phyloP scores from a whole-genome alignment of 2,888 invertebrate genomes.

The Diogma glabrata region DNA sequence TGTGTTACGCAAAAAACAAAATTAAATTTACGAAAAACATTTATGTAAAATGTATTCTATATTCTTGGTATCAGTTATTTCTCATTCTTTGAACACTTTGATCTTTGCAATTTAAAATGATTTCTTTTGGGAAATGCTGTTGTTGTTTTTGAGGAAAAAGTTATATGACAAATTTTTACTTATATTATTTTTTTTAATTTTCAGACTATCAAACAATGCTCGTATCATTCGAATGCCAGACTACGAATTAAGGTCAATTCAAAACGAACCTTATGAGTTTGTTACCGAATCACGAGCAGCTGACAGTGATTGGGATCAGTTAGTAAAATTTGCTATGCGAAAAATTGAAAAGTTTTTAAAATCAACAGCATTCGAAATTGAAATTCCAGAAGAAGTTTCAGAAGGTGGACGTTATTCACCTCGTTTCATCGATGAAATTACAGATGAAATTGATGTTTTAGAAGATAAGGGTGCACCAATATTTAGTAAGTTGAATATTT shows the following conservation, averaged over 20 bases:
- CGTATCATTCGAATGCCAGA: slow-evolving; percentile 56
- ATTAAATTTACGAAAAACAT: no score
- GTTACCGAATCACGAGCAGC: slow-evolving; percentile 56
- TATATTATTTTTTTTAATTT: neutral
- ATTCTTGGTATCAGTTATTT: no score
- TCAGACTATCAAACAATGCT: slow-evolving; percentile 56
- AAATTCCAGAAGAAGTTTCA: slow-evolving; percentile 63
- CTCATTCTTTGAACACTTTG: no score
- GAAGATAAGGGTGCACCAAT: slow-evolving; percentile 71
- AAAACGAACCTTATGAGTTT: slow-evolving; percentile 61
- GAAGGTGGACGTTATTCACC: slow-evolving; percentile 64
- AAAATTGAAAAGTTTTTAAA: slow-evolving; percentile 66
- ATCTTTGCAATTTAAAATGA: no score
- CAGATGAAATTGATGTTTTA: slow-evolving; percentile 68
- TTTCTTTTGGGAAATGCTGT: no score
- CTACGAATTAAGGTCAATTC: slow-evolving; percentile 53
- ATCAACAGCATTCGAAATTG: slow-evolving; percentile 63
- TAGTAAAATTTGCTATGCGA: slow-evolving; percentile 64
- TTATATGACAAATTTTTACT: no score
- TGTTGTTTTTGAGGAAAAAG: no score
- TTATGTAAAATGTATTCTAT: no score
- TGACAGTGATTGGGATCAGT: slow-evolving; percentile 70
- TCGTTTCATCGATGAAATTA: slow-evolving; percentile 71
- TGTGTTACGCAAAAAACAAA: no score
- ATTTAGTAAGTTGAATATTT: slow-evolving; percentile 54